Conservation (phyloP, 2,888 invertebrate genomes). For the Apomyelois bistriatella region DNA sequence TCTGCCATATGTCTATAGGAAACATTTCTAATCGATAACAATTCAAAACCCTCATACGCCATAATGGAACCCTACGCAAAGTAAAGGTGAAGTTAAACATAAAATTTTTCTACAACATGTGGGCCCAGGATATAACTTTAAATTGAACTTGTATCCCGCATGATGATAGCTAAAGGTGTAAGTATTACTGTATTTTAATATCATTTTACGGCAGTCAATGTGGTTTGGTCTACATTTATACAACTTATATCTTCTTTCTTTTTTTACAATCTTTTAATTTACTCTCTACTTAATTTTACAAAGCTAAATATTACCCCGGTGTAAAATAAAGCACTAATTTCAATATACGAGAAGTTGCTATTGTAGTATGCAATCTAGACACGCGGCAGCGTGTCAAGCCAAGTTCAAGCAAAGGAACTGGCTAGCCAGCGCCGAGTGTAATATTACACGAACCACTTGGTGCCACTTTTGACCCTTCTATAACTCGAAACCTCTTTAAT, state of each 20-base stretch:
- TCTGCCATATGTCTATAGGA: conserved; percentile 31
- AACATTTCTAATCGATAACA: conserved; percentile 38
- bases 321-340: no score
- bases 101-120: conserved; percentile 46
- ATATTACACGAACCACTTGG: no score
- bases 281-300: no score
- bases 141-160: conserved; percentile 37
- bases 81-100: conserved; percentile 38
- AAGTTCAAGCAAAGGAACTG: no score
- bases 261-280: not conserved
- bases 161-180: conserved; percentile 30
- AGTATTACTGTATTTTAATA: conserved; percentile 26
- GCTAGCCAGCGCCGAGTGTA: no score
- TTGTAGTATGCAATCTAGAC: no score
- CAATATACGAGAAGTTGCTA: no score
- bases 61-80: conserved; percentile 25
- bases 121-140: conserved; percentile 39
- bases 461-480: no score
- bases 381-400: no score
- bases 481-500: no score
- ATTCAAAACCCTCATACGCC: conserved; percentile 48
- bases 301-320: no score
- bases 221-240: conserved; percentile 11
- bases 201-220: conserved; percentile 13
- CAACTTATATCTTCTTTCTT: not conserved